phyloP scores from a whole-genome alignment of 2,113 vertebrate genomes.

The Microcebus lehilahytsara region DNA sequence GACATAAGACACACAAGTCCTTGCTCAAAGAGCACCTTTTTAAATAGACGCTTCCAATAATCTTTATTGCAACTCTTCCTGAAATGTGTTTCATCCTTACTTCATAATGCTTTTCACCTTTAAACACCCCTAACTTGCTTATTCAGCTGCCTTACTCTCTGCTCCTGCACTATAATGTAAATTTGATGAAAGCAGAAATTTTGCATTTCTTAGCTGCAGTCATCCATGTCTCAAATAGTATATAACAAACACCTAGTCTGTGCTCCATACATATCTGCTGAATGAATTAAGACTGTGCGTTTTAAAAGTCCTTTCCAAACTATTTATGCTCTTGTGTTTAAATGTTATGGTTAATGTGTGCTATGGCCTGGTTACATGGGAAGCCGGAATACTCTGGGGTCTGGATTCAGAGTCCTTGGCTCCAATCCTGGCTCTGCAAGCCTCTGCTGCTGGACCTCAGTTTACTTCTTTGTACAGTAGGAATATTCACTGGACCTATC shows the following conservation, averaged over 20 bases:
- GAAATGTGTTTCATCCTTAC: background rate
- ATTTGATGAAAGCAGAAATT: background rate
- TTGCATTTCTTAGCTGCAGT: background rate
- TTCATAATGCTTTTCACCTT: background rate
- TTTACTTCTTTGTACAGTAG: background rate
- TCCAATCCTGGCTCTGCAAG: background rate
- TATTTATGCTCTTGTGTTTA: background rate
- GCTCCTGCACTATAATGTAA: background rate
- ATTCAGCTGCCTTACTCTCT: background rate
- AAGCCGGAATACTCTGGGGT: background rate
- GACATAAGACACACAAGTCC: background rate
- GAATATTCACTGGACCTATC: background rate
- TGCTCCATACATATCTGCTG: background rate
- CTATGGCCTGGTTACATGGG: background rate
- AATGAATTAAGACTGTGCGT: background rate
- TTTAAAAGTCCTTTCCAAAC: background rate
- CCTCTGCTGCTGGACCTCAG: background rate
- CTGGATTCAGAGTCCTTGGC: background rate
- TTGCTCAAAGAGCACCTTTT: background rate
- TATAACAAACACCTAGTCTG: rapidly evolving
- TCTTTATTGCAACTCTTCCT: background rate
- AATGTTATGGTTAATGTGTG: background rate
- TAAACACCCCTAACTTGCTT: background rate
- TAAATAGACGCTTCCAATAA: background rate
- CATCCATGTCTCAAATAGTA: background rate